Base-by-base conservation (phyloP, 2,888 invertebrate genomes). In the Pelosia muscerda region DNA sequence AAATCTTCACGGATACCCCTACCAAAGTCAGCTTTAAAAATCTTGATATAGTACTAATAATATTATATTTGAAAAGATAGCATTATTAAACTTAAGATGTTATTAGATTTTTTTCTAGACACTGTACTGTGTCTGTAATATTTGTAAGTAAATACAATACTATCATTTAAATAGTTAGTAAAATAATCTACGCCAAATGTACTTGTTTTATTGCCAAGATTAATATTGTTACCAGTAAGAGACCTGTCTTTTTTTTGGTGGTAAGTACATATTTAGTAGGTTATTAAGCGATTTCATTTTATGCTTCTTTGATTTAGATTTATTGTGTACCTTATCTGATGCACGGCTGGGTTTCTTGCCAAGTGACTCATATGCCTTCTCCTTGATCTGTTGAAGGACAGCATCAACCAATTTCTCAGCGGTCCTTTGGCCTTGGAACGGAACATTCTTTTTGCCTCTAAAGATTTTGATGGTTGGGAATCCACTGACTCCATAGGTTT, bases 381-480 rank as follows among this genome's bases (percentile, higher is more conserved):
- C 96, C 86, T 96, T 96, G 13, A 96, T 96, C 65, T 98, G 97
- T 72, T 96, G 96, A n/a, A 99, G 84, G 0, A 96, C 98, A 64
- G 97, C 97, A 81, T 99, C 98, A 26, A 98, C 97, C 81, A 99
- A 96, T 19, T 96, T 98, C 74, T 97, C 96, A 0, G 99, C 99
- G 9, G 97, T 97, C 84, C 99, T 96, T 62, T 96, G 96, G 0
- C 98, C 98, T 85, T 97, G 96, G 91, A 96, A 99, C 74, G 98
- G 98, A 53, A 96, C 96, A 8, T 99, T 98, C 91, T 99, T 99
- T 88, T 98, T 97, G 0, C 95, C 95, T 0, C 97, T 97, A 90
- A 99, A 99, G 59, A 99, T 97, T 91, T 99, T 99, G 74, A 99
- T 97, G 0, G 99, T 98, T 4, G 99, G 99, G 90, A 99, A 99